A percentile compares a stretch with the other conserved stretches of the same genome.
These are phyloP conservation scores for Bibio marci DNA, from an alignment of 2,888 invertebrate species.

Conservation along the genomic window DNA sequence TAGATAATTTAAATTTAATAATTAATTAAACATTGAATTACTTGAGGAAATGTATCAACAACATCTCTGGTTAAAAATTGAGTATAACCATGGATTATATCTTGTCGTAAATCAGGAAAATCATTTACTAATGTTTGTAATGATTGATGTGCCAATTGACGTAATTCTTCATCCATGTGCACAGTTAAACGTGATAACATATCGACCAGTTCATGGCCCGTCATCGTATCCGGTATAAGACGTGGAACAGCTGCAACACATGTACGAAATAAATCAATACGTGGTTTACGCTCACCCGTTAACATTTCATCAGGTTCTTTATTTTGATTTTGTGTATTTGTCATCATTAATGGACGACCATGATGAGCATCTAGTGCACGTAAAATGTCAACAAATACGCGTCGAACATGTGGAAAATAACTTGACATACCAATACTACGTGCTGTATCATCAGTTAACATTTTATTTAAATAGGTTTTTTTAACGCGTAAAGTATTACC, in stretches of 20 bases:
- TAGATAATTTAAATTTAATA: not conserved
- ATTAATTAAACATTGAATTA: not conserved
- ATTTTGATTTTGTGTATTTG: slow-evolving; percentile 86
- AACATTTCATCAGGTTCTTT: slow-evolving; percentile 87
- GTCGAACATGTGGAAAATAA: slow-evolving; percentile 88
- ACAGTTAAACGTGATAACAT: slow-evolving; percentile 84
- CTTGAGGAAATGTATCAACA: slow-evolving; percentile 29
- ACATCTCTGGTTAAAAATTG: slow-evolving; percentile 91
- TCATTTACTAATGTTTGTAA: slow-evolving; percentile 90
- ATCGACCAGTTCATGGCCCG: slow-evolving; percentile 84
- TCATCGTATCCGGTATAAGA: slow-evolving; percentile 95
- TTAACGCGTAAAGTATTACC: slow-evolving; percentile 89
- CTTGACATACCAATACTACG: slow-evolving; percentile 91
- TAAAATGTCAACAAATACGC: slow-evolving; percentile 91
- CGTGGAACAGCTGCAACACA: slow-evolving; percentile 98
- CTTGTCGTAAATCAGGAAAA: slow-evolving; percentile 95
- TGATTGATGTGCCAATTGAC: slow-evolving; percentile 85
- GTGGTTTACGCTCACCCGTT: slow-evolving; percentile 90
- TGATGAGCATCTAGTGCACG: slow-evolving; percentile 89
- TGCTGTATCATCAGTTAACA: slow-evolving; percentile 92
- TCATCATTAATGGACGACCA: slow-evolving; percentile 92
- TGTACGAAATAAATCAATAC: slow-evolving; percentile 93
- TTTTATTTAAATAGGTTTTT: slow-evolving; percentile 91
- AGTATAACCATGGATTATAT: slow-evolving; percentile 85
- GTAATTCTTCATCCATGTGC: slow-evolving; percentile 95